Base-by-base conservation (phyloP, 2,797 vertebrate genomes). In the Nothura maculosa region DNA sequence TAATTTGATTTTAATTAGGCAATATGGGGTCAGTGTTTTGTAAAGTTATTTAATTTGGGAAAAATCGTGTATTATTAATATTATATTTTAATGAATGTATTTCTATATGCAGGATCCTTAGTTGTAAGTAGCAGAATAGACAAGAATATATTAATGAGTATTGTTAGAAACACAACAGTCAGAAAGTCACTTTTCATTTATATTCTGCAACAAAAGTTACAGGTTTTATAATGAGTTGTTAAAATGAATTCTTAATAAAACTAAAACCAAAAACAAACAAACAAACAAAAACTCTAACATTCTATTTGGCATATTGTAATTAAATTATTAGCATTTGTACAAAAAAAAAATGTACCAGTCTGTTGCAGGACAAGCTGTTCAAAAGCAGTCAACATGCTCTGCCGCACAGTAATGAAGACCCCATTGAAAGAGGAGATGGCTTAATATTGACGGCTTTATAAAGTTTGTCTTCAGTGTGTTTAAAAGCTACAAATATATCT, bases 381-480 rank as follows among this genome's bases (percentile, higher is more conserved):
- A 87, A 73, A 85, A 34, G 47, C 32, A 81, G 10, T 17, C 16
- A 55, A 2, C 16, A 8, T 43, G 13, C 67, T 74, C 68, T 87
- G 79, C 11, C 3, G 60, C 15, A 15, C 63, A 76, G 15, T 40
- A 10, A 91, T 28, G 40, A 81, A 25, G 2, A 2, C 81, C 8
- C 7, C 38, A 74, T 2, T 54, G 22, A 12, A 12, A 43, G 55
- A 25, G 1, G 4, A 24, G 2, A 19, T 34, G 10, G 6, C 7
- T 22, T 81, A 57, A 63, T 9, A 18, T 12, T 30, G 58, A 58
- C 10, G 61, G 3, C 2, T 77, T 70, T 32, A 68, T 21, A 5
- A 69, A 78, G 81, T 81, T 66, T 72, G 21, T 82, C 45, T 83
- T 24, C 87, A 57, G 8, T 45, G 6, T 68, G 10, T 38, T 91